Base-by-base conservation (phyloP, 2,888 invertebrate species). In the Thyatira batis region DNA sequence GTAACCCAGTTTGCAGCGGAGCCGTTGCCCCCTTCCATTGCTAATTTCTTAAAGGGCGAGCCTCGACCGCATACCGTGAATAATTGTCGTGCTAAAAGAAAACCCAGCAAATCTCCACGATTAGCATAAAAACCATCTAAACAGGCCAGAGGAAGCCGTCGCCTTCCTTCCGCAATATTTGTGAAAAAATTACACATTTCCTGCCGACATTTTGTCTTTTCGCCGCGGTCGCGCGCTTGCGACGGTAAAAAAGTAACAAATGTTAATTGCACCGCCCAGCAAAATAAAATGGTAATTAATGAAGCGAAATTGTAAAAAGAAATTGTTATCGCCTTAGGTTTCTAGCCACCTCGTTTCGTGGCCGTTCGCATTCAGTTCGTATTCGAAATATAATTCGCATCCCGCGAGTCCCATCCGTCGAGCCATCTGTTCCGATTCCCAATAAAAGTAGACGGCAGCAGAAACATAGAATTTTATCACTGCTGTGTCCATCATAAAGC, bases 81-180 rank as follows among this genome's bases (percentile, higher is more conserved):
- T 90, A 90, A 91, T 87, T 83, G 82, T 84, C 78, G 75, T 74
- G 80, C 85, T 82, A 85, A 89, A 87, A 87, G 85, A 87, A 87
- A 87, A 75, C 80, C 82, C 84, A 79, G 84, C 84, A 85, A 91
- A 91, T 88, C 87, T 85, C 79, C 71, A 57, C 80, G 86, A 92
- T 92, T 92, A 90, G 78, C 91, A 92, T 92, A 91, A 92, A 91
- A 90, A 87, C 82, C 89, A 86, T 81, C 89, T 89, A 88, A 91
- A 88, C 89, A 86, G 87, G 71, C 85, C 76, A 80, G 70, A 80
- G 87, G 88, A 89, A 86, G 85, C 82, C 78, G 78, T 76, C 80
- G 85, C 66, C 85, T 89, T 89, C 90, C 91, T 92, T 91, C 91
- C 91, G 89, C 84, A 80, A 85, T 89, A 88, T 89, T 90, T 89